A percentile compares a stretch with the other conserved stretches of the same genome.
These are phyloP conservation scores for Ctena decussata DNA, from an alignment of 2,888 invertebrate species.

Conservation along the genomic window DNA sequence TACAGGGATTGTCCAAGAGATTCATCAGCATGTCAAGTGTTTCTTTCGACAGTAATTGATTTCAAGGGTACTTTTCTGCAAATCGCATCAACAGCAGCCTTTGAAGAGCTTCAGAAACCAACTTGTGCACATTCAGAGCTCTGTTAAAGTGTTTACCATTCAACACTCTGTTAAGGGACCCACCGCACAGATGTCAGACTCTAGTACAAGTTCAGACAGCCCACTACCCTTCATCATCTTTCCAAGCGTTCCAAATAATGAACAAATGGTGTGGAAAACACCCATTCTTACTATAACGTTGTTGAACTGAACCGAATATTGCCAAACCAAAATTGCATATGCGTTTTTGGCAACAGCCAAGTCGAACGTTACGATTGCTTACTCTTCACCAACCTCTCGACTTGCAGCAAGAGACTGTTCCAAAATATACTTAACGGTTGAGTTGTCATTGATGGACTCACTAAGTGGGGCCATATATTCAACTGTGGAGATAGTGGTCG, in stretches of 20 bases:
- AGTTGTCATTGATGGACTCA: slow-evolving; percentile 45
- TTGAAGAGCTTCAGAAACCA: background rate
- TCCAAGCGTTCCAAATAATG: slow-evolving; percentile 42
- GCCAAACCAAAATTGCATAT: slow-evolving; percentile 41
- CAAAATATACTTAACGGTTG: slow-evolving; percentile 58
- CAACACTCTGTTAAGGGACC: slow-evolving; percentile 50
- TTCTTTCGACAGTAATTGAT: background rate
- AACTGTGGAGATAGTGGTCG: slow-evolving; percentile 27
- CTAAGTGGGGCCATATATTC: slow-evolving; percentile 54
- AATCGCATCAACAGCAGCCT: background rate
- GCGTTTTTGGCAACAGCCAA: slow-evolving; percentile 49
- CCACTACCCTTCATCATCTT: slow-evolving; percentile 52
- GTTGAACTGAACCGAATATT: slow-evolving; percentile 21
- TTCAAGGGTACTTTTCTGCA: background rate
- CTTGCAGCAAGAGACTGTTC: slow-evolving; percentile 35
- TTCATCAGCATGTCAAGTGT: background rate
- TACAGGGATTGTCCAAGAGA: slow-evolving; percentile 6
- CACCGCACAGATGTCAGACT: slow-evolving; percentile 48
- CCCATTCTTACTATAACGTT: slow-evolving; percentile 34
- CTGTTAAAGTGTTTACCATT: slow-evolving; percentile 11
- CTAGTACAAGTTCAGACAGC: slow-evolving; percentile 42
- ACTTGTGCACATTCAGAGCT: slow-evolving; percentile 55
- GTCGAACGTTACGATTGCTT: slow-evolving; percentile 57
- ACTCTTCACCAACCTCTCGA: slow-evolving; percentile 39
- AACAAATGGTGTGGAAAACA: slow-evolving; percentile 47